A percentile compares a stretch with the other conserved stretches of the same genome.
Conservation (phyloP, 2,113 vertebrate species). For the Noctilio leporinus region DNA sequence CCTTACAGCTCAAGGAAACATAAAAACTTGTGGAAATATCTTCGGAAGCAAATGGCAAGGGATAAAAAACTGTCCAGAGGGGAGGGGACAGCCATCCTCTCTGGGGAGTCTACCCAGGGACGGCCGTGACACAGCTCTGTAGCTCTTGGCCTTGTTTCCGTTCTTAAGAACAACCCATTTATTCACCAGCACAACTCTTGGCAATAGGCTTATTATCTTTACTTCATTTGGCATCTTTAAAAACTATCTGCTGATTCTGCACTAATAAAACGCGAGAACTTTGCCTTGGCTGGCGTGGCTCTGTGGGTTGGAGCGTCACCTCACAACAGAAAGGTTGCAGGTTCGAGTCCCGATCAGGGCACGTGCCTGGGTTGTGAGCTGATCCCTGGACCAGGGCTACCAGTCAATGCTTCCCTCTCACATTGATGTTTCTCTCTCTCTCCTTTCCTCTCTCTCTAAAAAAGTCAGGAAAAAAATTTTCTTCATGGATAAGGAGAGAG, state of each 20-base stretch:
- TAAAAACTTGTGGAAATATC: not conserved
- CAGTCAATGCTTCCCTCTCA: too few relatives aligned
- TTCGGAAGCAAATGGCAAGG: not conserved
- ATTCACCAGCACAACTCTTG: not conserved
- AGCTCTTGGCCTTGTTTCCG: not conserved
- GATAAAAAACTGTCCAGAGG: not conserved
- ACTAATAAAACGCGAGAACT: not conserved
- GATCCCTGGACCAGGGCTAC: too few relatives aligned
- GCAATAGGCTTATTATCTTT: not conserved
- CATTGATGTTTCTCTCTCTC: too few relatives aligned
- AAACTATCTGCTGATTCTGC: not conserved
- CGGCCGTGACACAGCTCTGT: not conserved
- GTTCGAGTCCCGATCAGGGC: too few relatives aligned
- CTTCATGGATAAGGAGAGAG: not conserved
- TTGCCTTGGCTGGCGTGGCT: too few relatives aligned
- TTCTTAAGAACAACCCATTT: not conserved
- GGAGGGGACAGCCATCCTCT: not conserved
- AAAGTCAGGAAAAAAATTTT: too few relatives aligned
- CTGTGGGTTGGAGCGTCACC: too few relatives aligned
- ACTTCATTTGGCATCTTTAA: not conserved
- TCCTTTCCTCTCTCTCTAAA: too few relatives aligned
- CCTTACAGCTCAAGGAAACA: not conserved
- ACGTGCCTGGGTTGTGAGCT: too few relatives aligned
- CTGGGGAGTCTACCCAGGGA: not conserved
- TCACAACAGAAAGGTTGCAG: too few relatives aligned